A percentile compares a stretch with the other conserved stretches of the same genome.
Evolutionary conservation across 2,888 invertebrate species (phyloP).

Genomic region (Vesta saturnalis): DNA sequence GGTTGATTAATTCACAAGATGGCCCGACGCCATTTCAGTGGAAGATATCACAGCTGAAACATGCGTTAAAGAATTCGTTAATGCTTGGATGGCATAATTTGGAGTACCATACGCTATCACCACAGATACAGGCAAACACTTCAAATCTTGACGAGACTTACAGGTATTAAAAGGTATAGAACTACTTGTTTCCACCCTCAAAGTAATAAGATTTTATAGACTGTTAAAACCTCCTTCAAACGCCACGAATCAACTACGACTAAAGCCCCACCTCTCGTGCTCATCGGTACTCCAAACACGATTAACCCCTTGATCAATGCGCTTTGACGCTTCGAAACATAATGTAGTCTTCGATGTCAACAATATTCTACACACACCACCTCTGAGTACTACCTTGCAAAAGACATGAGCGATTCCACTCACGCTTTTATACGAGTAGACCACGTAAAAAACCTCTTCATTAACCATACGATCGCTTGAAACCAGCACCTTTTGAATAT

Average conservation of each 20-base stretch:
- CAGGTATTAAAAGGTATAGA: constrained; percentile 24
- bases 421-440: background rate
- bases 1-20: background rate
- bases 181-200: constrained; percentile 55
- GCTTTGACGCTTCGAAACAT: too few species aligned
- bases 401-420: too few species aligned
- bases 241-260: too few species aligned
- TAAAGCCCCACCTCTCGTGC: too few species aligned
- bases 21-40: background rate
- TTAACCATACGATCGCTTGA: background rate
- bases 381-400: too few species aligned
- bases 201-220: constrained; percentile 45
- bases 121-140: constrained; percentile 53
- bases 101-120: constrained; percentile 41
- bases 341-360: too few species aligned
- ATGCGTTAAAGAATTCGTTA: constrained; percentile 51
- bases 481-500: constrained; percentile 3
- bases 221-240: background rate
- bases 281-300: too few species aligned
- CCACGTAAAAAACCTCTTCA: too few species aligned
- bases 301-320: background rate
- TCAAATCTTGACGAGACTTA: constrained; percentile 42
- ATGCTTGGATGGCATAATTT: constrained; percentile 56
- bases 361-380: too few species aligned
- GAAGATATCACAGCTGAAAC: constrained; percentile 37